These are phyloP conservation scores for Amphipoea lucens DNA, from an alignment of 2,888 invertebrate species.

Conservation along the genomic window DNA sequence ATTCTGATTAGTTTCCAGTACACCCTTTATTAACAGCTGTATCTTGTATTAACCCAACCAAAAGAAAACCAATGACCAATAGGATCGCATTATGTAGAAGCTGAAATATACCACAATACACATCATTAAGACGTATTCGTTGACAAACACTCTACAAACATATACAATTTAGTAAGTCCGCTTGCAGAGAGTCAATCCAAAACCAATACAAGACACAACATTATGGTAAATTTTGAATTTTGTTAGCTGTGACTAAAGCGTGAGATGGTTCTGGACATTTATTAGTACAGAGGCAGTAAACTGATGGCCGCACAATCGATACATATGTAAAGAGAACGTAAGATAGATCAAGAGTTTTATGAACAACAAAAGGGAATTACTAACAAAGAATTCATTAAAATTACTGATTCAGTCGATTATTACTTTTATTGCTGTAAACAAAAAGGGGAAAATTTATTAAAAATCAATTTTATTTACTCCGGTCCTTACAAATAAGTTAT, in stretches of 20 bases:
- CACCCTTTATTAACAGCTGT: constrained; percentile 89
- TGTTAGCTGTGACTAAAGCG: constrained; percentile 89
- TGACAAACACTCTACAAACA: constrained; percentile 69
- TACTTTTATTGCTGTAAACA: constrained; percentile 35
- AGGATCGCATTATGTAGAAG: constrained; percentile 89
- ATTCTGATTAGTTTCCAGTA: constrained; percentile 89
- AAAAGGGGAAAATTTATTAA: constrained; percentile 29
- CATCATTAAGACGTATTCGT: constrained; percentile 80
- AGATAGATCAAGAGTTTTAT: constrained; percentile 63
- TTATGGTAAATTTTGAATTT: constrained; percentile 88
- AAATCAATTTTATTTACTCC: constrained; percentile 19
- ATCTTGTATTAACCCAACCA: constrained; percentile 91
- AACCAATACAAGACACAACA: constrained; percentile 91
- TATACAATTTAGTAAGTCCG: constrained; percentile 76
- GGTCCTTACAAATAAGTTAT: constrained; percentile 6
- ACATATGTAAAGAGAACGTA: constrained; percentile 58
- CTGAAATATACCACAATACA: constrained; percentile 90
- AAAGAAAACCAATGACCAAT: constrained; percentile 90
- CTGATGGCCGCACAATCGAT: constrained; percentile 57
- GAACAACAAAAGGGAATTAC: constrained; percentile 54
- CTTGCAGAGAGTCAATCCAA: constrained; percentile 82
- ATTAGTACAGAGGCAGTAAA: constrained; percentile 80
- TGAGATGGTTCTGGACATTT: constrained; percentile 84
- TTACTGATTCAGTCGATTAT: constrained; percentile 9
- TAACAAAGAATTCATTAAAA: constrained; percentile 36